Evolutionary conservation across 2,888 invertebrate species (phyloP).

Genomic region (Hoplodrina blanda): DNA sequence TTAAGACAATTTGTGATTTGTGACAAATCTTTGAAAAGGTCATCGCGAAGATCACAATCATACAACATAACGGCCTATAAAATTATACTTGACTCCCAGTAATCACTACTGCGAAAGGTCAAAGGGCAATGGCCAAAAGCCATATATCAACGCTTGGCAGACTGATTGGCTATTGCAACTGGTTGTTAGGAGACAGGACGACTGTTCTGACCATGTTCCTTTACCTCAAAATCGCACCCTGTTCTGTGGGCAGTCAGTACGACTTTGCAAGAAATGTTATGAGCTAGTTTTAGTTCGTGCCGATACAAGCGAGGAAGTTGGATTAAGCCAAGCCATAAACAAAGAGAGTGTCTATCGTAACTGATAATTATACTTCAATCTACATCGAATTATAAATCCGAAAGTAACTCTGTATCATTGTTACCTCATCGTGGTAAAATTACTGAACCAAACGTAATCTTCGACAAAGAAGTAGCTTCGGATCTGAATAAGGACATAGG

Average conservation of each 20-base stretch:
- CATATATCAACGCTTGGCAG: conserved; percentile 19
- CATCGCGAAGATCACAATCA: conserved; percentile 11
- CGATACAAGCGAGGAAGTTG: too few species aligned
- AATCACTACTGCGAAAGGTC: conserved; percentile 30
- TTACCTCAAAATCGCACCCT: neutral
- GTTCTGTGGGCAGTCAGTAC: neutral
- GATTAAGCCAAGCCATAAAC: too few species aligned
- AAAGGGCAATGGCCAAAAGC: conserved; percentile 22
- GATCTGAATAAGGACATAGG: neutral
- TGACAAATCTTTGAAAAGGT: conserved; percentile 15
- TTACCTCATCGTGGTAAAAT: too few species aligned
- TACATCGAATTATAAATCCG: too few species aligned
- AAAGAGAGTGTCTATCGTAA: too few species aligned
- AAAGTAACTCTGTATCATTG: too few species aligned
- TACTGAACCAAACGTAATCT: neutral
- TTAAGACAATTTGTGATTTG: too few species aligned
- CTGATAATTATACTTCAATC: too few species aligned
- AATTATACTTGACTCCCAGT: conserved; percentile 26
- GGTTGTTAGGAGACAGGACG: neutral
- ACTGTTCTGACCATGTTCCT: neutral
- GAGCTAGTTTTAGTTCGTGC: neutral
- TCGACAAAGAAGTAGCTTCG: neutral
- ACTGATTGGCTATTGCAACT: conserved; percentile 39
- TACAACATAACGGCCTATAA: conserved; percentile 20
- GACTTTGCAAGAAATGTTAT: neutral